phyloP scores from a whole-genome alignment of 1,140 invertebrate genomes.

The Drosophila auraria region DNA sequence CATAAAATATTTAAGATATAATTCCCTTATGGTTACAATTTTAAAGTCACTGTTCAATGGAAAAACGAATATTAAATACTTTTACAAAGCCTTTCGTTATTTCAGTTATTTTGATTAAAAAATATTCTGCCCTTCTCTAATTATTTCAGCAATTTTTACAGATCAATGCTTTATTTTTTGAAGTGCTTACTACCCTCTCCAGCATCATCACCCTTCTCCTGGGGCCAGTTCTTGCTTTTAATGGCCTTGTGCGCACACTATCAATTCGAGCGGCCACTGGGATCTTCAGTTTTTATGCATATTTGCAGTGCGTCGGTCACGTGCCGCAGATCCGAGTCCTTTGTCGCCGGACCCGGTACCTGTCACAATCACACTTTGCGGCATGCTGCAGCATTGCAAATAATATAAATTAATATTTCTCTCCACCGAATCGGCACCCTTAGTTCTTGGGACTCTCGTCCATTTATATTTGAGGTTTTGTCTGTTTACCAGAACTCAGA shows the following conservation, averaged over 20 bases:
- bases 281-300: conserved; percentile 80
- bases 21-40: background rate
- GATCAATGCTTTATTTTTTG: background rate
- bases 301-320: conserved; percentile 72
- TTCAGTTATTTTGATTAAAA: background rate
- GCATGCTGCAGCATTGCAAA: conserved; percentile 79
- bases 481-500: conserved; percentile 67
- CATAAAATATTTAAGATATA: no score
- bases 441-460: conserved; percentile 23
- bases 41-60: no score
- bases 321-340: conserved; percentile 57
- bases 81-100: background rate
- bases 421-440: conserved; percentile 14
- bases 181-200: background rate
- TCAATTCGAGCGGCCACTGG: conserved; percentile 58
- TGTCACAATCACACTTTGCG: conserved; percentile 83
- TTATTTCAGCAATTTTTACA: background rate
- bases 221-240: conserved; percentile 49
- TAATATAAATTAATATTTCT: conserved; percentile 82
- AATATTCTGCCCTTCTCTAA: no score
- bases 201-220: conserved; percentile 1
- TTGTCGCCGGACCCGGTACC: conserved; percentile 54
- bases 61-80: background rate
- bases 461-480: conserved; percentile 72
- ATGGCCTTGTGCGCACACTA: conserved; percentile 69